These are phyloP conservation scores for Pseudanteris insignis DNA, from an alignment of 2,888 invertebrate species.

Conservation along the genomic window DNA sequence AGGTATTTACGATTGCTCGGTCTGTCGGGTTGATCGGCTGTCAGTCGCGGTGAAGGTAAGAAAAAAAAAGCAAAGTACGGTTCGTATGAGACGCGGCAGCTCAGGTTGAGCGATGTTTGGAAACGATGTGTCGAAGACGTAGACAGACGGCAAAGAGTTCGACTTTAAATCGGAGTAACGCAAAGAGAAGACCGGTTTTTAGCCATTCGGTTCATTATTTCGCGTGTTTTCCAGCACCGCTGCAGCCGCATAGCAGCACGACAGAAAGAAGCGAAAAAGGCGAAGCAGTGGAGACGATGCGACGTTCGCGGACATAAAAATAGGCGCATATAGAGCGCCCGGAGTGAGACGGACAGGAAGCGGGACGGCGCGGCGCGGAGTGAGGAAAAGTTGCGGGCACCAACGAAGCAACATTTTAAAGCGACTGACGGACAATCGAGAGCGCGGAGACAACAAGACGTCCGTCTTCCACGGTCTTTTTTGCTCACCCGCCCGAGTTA, in stretches of 20 bases:
- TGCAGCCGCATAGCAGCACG: constrained; percentile 32
- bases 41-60: constrained; percentile 36
- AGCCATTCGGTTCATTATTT: constrained; percentile 55
- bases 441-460: constrained; percentile 52
- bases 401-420: constrained; percentile 51
- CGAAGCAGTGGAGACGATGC: constrained; percentile 20
- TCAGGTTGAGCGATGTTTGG: constrained; percentile 39
- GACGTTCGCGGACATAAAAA: constrained; percentile 36
- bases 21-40: constrained; percentile 33
- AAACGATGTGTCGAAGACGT: constrained; percentile 43
- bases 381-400: constrained; percentile 35
- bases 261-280: constrained; percentile 41
- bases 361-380: constrained; percentile 35
- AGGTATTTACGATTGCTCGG: constrained; percentile 26
- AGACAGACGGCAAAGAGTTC: constrained; percentile 41
- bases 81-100: constrained; percentile 31
- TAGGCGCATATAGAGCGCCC: constrained; percentile 36
- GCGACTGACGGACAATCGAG: constrained; percentile 54
- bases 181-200: constrained; percentile 49
- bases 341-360: constrained; percentile 38
- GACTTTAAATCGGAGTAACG: constrained; percentile 45
- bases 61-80: constrained; percentile 30
- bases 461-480: constrained; percentile 45
- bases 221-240: constrained; percentile 51
- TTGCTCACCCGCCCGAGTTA: constrained; percentile 37